Evolutionary conservation across 2,113 vertebrate genomes (phyloP).

Genomic region (Seriola rivoliana): DNA sequence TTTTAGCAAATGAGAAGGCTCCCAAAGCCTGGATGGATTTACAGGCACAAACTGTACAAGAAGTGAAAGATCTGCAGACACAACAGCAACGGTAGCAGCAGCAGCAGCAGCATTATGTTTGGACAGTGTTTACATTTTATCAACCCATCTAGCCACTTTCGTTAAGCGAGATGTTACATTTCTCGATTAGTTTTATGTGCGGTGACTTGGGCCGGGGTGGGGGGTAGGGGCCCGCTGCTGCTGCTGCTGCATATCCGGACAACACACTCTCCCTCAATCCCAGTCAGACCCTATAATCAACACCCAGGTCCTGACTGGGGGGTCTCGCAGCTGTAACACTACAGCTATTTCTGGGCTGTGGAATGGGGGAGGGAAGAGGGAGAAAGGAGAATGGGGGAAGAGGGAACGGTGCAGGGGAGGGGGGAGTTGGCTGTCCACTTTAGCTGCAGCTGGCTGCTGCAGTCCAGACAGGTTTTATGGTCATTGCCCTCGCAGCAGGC

Average conservation of each 20-base stretch:
- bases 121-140: constrained; percentile 46
- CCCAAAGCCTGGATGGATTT: background rate
- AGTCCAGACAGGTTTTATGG: constrained; percentile 85
- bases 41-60: constrained; percentile 8
- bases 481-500: constrained; percentile 80
- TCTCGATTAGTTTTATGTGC: constrained; percentile 69
- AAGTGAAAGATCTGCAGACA: constrained; percentile 12
- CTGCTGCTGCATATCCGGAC: constrained; percentile 59
- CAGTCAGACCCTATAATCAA: constrained; percentile 73
- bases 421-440: constrained; percentile 62
- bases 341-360: constrained; percentile 74
- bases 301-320: constrained; percentile 74
- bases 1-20: constrained; percentile 16
- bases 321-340: constrained; percentile 79
- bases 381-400: constrained; percentile 59
- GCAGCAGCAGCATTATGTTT: constrained; percentile 16
- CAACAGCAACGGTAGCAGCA: background rate
- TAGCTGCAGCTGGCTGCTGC: constrained; percentile 79
- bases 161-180: constrained; percentile 50
- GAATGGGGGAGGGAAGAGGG: constrained; percentile 76
- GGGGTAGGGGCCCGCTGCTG: background rate
- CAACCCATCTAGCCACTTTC: constrained; percentile 41
- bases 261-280: constrained; percentile 57
- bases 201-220: constrained; percentile 28
- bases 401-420: constrained; percentile 11